Conservation (phyloP, 2,888 invertebrate species). For the Rhamnusium bicolor region DNA sequence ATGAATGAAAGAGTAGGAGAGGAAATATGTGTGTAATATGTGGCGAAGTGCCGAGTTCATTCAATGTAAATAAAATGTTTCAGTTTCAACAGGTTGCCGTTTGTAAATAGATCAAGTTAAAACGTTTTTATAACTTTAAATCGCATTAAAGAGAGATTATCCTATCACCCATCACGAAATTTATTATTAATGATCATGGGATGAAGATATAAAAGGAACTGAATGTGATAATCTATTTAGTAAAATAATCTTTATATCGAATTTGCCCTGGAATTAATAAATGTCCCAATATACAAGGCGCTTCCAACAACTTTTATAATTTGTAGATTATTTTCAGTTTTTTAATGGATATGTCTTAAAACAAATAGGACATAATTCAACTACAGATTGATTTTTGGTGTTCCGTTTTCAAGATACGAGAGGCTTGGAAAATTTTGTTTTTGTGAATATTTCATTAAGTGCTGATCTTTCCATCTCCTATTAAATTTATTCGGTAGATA, state of each 20-base stretch:
- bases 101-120: conserved; percentile 58
- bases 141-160: conserved; percentile 51
- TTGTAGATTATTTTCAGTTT: too few relatives aligned
- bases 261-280: conserved; percentile 6
- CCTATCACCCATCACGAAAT: conserved; percentile 7
- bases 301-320: too few relatives aligned
- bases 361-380: not conserved
- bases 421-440: too few relatives aligned
- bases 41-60: conserved; percentile 53
- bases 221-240: not conserved
- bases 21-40: conserved; percentile 51
- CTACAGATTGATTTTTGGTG: too few relatives aligned
- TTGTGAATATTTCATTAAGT: too few relatives aligned
- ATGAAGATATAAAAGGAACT: not conserved
- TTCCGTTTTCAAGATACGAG: too few relatives aligned
- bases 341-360: too few relatives aligned
- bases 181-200: conserved; percentile 19
- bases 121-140: conserved; percentile 56
- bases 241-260: not conserved
- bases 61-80: conserved; percentile 62
- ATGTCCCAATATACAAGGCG: not conserved
- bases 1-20: conserved; percentile 56
- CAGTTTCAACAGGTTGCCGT: conserved; percentile 63
- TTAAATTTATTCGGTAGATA: too few relatives aligned
- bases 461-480: too few relatives aligned